Base-by-base conservation (phyloP, 2,797 vertebrate species). In the Microctenopoma stevenorrisi region DNA sequence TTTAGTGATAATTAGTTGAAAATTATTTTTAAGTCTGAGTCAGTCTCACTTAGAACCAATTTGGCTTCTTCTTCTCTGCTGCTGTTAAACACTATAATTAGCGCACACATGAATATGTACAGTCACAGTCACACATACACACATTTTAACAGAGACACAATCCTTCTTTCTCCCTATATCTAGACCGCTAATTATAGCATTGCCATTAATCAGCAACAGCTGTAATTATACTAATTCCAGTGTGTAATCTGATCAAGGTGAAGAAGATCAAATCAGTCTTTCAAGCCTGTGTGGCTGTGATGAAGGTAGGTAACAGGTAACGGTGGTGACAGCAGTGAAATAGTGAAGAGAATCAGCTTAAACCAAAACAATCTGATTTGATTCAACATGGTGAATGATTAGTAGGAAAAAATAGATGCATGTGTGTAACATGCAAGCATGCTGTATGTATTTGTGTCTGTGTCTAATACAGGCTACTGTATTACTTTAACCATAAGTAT, bases 181-280 rank as follows among this genome's bases (percentile, higher is more conserved):
- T 42, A 64, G 14, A 68, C 44, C 52, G 60, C 75, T 90, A 91
- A 92, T 92, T 92, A 91, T 85, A 91, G 85, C 78, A 57, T 84
- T 58, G 76, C 72, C 86, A 91, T 93, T 93, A 92, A 94, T 93
- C 88, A 89, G 81, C 74, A 68, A 80, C 86, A 82, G 82, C 81
- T 91, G 90, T 93, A 93, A 93, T 93, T 93, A 93, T 75, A 86
- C 78, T 87, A 91, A 89, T 89, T 90, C 75, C 52, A 79, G 78
- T 78, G 86, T 90, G 87, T 92, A 91, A 94, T 93, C 88, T 87
- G 90, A 92, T 86, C 79, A 85, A 87, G 83, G 86, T 76, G 81
- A 76, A 74, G 30, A 69, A 71, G 86, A 90, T 88, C 76, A 83
- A 81, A 87, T 85, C 81, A 68, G 68, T 54, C 61, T 74, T 16